Conservation (phyloP, 2,113 vertebrate genomes). For the Archilochus colubris region DNA sequence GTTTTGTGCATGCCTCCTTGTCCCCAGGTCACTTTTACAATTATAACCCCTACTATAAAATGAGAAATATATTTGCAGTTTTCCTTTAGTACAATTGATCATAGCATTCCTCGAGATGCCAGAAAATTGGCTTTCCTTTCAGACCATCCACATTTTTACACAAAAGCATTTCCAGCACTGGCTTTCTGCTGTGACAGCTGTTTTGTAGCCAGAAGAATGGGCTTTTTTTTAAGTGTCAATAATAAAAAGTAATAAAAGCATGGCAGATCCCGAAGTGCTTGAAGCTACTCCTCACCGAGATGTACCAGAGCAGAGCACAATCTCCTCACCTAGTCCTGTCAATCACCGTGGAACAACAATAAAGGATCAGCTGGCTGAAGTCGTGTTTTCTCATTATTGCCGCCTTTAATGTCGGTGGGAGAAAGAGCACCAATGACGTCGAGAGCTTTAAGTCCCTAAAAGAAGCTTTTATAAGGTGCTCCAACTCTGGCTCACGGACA, state of each 20-base stretch:
- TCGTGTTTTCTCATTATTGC: neutral
- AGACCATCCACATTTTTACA: neutral
- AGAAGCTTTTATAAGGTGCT: neutral
- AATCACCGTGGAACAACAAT: neutral
- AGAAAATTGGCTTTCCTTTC: conserved; percentile 8
- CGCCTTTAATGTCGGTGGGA: neutral
- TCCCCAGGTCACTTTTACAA: neutral
- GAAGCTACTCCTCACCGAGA: neutral
- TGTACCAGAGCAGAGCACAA: neutral
- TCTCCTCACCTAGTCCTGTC: neutral
- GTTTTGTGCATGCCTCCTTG: neutral
- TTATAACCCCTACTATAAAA: neutral
- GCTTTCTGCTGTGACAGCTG: conserved; percentile 27
- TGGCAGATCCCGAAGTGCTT: neutral
- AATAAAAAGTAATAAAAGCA: conserved; percentile 6
- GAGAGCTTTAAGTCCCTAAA: neutral
- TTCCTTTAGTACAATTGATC: neutral
- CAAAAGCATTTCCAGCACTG: conserved; percentile 10
- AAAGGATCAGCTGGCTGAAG: neutral
- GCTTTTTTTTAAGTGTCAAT: neutral
- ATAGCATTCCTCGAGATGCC: neutral
- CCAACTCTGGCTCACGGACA: neutral
- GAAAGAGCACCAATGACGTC: rapidly evolving
- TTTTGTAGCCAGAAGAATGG: conserved; percentile 18
- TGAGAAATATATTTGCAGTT: neutral